Conservation (phyloP, 1,140 invertebrate genomes). For the Drosophila elegans region DNA sequence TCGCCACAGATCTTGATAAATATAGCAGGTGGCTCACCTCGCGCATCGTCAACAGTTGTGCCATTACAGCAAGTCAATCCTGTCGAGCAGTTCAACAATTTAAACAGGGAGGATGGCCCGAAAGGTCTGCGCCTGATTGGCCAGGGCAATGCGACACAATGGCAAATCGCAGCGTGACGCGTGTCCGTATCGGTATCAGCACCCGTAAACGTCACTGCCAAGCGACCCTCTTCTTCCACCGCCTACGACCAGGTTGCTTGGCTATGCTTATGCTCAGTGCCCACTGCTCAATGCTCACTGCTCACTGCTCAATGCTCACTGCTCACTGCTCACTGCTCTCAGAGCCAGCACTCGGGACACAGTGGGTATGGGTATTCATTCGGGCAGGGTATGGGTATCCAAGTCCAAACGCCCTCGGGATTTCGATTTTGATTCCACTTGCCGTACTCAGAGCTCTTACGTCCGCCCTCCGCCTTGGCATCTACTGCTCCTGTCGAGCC, state of each 20-base stretch:
- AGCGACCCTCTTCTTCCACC: slow-evolving; percentile 2
- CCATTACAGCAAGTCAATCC: slow-evolving; percentile 44
- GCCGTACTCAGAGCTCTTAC: slow-evolving; percentile 16
- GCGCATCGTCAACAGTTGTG: slow-evolving; percentile 38
- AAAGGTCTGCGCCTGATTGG: slow-evolving; percentile 60
- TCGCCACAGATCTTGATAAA: not conserved
- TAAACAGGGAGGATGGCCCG: slow-evolving; percentile 27
- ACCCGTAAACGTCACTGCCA: slow-evolving; percentile 10
- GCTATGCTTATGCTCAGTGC: not conserved
- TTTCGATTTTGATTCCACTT: not conserved
- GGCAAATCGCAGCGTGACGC: slow-evolving; percentile 39
- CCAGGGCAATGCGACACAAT: slow-evolving; percentile 47
- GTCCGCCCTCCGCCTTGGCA: slow-evolving; percentile 4
- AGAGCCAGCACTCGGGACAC: not conserved
- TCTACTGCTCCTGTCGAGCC: slow-evolving; percentile 49
- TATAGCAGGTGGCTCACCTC: slow-evolving; percentile 33
- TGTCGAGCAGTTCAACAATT: slow-evolving; percentile 2
- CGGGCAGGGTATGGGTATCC: slow-evolving; percentile 3
- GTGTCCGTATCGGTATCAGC: slow-evolving; percentile 23
- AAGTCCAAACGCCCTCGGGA: not conserved
- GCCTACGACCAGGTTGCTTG: not conserved
- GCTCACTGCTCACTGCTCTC: slow-evolving; percentile 11
- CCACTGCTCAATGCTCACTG: not conserved
- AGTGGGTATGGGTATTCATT: not conserved
- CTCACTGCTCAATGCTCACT: not conserved